Evolutionary conservation across 2,888 invertebrate genomes (phyloP).

Genomic region (Leucophenga maculata): DNA sequence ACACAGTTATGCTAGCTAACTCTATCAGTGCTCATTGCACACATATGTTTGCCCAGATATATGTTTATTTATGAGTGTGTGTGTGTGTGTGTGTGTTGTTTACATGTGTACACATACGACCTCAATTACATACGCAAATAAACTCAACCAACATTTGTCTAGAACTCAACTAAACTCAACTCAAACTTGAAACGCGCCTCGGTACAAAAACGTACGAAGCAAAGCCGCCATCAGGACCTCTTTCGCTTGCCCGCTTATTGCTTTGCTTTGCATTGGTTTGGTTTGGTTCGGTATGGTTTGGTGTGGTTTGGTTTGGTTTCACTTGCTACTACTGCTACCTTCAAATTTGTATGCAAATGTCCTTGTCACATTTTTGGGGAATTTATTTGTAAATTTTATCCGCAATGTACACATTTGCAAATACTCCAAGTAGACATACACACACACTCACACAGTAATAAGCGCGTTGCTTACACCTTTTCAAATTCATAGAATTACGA

Average conservation of each 20-base stretch:
- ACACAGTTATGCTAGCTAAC: conserved; percentile 41
- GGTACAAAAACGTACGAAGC: no score
- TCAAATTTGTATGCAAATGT: conserved; percentile 25
- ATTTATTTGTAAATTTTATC: conserved; percentile 20
- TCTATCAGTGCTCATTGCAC: neutral
- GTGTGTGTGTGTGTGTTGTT: conserved; percentile 32
- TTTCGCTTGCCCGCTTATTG: neutral
- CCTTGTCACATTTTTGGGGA: conserved; percentile 26
- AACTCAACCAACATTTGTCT: conserved; percentile 61
- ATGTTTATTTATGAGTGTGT: conserved; percentile 11
- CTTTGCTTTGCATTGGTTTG: neutral
- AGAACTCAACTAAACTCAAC: conserved; percentile 38
- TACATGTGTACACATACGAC: conserved; percentile 39
- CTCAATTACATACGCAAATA: conserved; percentile 53
- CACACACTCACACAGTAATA: no score
- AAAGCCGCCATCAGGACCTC: neutral
- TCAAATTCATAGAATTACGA: no score
- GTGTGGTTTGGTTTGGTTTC: conserved; percentile 1
- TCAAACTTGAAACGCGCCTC: neutral
- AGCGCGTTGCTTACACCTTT: no score
- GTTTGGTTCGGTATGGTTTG: neutral
- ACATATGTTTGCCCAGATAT: conserved; percentile 16
- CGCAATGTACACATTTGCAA: neutral
- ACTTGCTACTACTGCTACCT: neutral
- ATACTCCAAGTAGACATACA: neutral